Evolutionary conservation across 2,888 invertebrate species (phyloP).

Genomic region (Vanessa cardui): DNA sequence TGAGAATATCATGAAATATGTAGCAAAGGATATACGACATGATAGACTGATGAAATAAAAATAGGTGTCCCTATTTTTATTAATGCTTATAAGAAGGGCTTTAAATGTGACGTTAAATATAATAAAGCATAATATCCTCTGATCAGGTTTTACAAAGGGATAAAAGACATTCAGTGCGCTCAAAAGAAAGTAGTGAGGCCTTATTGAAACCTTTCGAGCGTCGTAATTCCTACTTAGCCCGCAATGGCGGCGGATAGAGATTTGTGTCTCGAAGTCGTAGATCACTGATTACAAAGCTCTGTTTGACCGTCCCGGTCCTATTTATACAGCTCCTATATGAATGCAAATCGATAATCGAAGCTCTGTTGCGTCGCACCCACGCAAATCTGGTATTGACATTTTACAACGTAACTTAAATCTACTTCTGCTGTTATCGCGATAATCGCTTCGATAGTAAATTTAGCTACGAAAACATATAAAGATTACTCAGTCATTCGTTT

Average conservation of each 20-base stretch:
- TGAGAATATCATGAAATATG: no score
- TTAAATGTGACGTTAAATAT: neutral
- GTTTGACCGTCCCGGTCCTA: conserved; percentile 48
- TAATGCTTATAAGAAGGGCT: neutral
- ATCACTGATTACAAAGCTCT: conserved; percentile 50
- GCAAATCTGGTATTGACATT: conserved; percentile 17
- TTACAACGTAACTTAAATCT: conserved; percentile 8
- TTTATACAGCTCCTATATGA: conserved; percentile 51
- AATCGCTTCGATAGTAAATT: neutral
- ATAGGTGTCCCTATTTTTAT: no score
- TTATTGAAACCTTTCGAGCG: conserved; percentile 21
- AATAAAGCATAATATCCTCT: neutral
- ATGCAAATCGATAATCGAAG: conserved; percentile 49
- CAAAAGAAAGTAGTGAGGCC: conserved; percentile 5
- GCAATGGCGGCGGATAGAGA: conserved; percentile 31
- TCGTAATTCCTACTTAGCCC: conserved; percentile 23
- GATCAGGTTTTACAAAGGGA: neutral
- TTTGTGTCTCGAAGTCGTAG: conserved; percentile 41
- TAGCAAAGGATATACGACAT: no score
- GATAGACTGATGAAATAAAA: neutral
- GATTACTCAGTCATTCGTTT: no score
- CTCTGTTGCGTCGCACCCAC: conserved; percentile 27
- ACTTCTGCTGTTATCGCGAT: neutral
- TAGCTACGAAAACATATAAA: neutral
- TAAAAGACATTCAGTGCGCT: conserved; percentile 9